phyloP scores from a whole-genome alignment of 2,888 invertebrate genomes.

The Melieria crassipennis region DNA sequence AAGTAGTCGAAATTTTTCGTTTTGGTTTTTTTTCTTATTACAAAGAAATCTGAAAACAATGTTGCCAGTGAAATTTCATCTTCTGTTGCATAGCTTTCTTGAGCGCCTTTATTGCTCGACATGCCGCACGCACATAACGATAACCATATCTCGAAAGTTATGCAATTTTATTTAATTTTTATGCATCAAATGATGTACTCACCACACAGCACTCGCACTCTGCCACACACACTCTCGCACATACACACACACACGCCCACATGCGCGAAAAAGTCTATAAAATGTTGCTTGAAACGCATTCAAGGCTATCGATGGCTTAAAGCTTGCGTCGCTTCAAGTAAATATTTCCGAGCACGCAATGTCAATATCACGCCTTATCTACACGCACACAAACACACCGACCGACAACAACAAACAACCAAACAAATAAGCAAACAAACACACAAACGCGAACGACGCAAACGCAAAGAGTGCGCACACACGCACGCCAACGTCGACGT shows the following conservation, averaged over 20 bases:
- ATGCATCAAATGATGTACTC: too few relatives aligned
- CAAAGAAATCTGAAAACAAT: too few relatives aligned
- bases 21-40: too few relatives aligned
- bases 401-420: neutral
- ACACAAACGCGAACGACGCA: neutral
- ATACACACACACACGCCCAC: neutral
- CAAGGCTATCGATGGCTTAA: neutral
- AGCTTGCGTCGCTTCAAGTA: neutral
- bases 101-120: too few relatives aligned
- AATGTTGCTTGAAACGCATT: neutral
- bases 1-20: too few relatives aligned
- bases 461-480: neutral
- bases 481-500: neutral
- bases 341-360: slow-evolving; percentile 21
- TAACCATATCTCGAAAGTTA: too few relatives aligned
- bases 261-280: neutral
- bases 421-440: neutral
- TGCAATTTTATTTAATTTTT: too few relatives aligned
- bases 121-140: too few relatives aligned
- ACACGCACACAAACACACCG: slow-evolving; percentile 3
- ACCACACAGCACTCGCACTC: neutral
- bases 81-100: too few relatives aligned
- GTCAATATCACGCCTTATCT: slow-evolving; percentile 27
- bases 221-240: neutral
- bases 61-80: too few relatives aligned